Evolutionary conservation across 2,797 vertebrate species (phyloP).

Genomic region (Huso huso): DNA sequence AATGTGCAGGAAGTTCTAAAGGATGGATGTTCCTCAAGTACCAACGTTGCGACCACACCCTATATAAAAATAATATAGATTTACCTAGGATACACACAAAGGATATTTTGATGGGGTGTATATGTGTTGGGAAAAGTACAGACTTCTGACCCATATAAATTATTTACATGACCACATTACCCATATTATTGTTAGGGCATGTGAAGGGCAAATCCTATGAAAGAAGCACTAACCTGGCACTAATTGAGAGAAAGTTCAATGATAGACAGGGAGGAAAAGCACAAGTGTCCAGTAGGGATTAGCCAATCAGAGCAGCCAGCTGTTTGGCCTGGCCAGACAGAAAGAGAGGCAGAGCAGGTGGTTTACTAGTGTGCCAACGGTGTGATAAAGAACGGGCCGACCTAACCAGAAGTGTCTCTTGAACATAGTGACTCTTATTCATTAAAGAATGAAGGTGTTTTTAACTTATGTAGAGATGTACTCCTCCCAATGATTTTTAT

Average conservation of each 20-base stretch:
- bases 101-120: too few relatives aligned
- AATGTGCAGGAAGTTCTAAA: too few relatives aligned
- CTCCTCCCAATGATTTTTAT: too few relatives aligned
- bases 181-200: slow-evolving; percentile 42
- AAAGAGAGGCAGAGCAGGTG: slow-evolving; percentile 57
- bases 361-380: slow-evolving; percentile 53
- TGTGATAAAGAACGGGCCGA: slow-evolving; percentile 29
- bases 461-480: not conserved
- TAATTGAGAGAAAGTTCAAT: slow-evolving; percentile 46
- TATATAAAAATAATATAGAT: too few relatives aligned
- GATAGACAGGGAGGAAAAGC: slow-evolving; percentile 49
- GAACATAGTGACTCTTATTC: not conserved
- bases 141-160: slow-evolving; percentile 64
- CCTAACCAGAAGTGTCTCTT: slow-evolving; percentile 1
- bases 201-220: slow-evolving; percentile 44
- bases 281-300: slow-evolving; percentile 65
- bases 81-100: too few relatives aligned
- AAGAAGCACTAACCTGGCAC: slow-evolving; percentile 45
- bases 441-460: not conserved
- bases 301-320: slow-evolving; percentile 65
- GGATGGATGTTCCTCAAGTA: too few relatives aligned
- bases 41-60: too few relatives aligned
- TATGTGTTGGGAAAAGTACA: slow-evolving; percentile 26
- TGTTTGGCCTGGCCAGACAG: slow-evolving; percentile 57
- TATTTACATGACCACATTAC: slow-evolving; percentile 59